phyloP scores from a whole-genome alignment of 2,888 invertebrate genomes.

The Stictocephala bisonia region DNA sequence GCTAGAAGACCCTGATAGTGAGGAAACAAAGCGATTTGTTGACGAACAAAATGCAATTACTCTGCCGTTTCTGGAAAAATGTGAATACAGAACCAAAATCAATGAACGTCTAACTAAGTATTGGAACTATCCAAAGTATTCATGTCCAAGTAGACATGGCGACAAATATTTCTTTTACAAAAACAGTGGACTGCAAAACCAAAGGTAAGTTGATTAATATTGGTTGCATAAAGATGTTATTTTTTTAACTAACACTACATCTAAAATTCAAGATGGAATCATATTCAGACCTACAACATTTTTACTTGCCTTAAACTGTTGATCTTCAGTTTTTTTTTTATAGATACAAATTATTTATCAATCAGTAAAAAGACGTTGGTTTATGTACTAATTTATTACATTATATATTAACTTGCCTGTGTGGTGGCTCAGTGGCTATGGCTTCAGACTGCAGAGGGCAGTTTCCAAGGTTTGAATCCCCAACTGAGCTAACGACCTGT shows the following conservation, averaged over 20 bases:
- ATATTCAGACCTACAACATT: too few relatives aligned
- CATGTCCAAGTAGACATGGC: conserved; percentile 86
- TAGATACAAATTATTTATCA: too few relatives aligned
- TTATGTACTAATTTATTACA: too few relatives aligned
- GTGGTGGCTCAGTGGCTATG: too few relatives aligned
- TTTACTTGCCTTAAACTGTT: too few relatives aligned
- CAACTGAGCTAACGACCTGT: too few relatives aligned
- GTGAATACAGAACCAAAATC: conserved; percentile 78
- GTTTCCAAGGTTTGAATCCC: too few relatives aligned
- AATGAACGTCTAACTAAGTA: conserved; percentile 84
- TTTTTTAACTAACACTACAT: neutral
- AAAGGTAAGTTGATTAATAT: conserved; percentile 82
- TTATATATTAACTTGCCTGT: too few relatives aligned
- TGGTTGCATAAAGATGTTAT: neutral
- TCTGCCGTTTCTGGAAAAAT: conserved; percentile 83
- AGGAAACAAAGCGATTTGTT: conserved; percentile 91
- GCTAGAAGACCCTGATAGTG: conserved; percentile 95
- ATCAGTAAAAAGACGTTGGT: too few relatives aligned
- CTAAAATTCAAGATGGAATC: neutral
- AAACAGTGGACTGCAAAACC: conserved; percentile 97
- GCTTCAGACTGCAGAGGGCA: too few relatives aligned
- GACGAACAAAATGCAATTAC: conserved; percentile 91
- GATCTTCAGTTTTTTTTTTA: too few relatives aligned
- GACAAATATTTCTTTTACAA: conserved; percentile 89
- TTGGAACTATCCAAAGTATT: conserved; percentile 97